A percentile compares a stretch with the other conserved stretches of the same genome.
These are phyloP conservation scores for Sciurus carolinensis DNA, from an alignment of 2,797 vertebrate species.

Conservation along the genomic window DNA sequence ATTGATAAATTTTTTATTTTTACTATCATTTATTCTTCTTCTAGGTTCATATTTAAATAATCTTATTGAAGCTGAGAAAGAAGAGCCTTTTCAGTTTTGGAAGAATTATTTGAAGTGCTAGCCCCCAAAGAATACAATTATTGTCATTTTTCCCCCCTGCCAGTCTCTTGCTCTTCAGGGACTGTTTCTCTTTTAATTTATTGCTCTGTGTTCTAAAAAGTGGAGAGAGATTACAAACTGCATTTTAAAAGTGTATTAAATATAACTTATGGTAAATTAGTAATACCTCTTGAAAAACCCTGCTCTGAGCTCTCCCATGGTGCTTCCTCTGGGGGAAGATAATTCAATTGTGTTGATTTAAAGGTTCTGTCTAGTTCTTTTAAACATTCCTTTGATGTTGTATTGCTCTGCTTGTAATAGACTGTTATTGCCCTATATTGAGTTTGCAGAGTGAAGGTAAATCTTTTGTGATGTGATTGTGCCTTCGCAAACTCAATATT, in stretches of 20 bases:
- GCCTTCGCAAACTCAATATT: slow-evolving; percentile 95
- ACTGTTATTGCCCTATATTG: slow-evolving; percentile 98
- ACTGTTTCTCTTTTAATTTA: slow-evolving; percentile 79
- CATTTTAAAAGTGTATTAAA: slow-evolving; percentile 86
- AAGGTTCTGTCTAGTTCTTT: slow-evolving; percentile 95
- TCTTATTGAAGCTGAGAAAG: neutral
- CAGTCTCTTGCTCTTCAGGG: slow-evolving; percentile 43
- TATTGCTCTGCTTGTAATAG: slow-evolving; percentile 94
- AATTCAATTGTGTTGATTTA: slow-evolving; percentile 95
- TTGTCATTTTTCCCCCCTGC: neutral
- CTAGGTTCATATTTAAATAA: slow-evolving; percentile 2
- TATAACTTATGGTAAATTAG: slow-evolving; percentile 89
- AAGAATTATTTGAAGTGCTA: slow-evolving; percentile 50
- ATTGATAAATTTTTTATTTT: slow-evolving; percentile 14
- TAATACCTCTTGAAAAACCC: slow-evolving; percentile 88
- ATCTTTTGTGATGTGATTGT: slow-evolving; percentile 98
- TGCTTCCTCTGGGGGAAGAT: slow-evolving; percentile 90
- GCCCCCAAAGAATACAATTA: neutral
- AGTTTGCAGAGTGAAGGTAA: slow-evolving; percentile 96
- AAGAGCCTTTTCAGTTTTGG: neutral
- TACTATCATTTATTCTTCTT: neutral
- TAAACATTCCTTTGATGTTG: slow-evolving; percentile 93
- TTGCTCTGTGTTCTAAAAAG: slow-evolving; percentile 78
- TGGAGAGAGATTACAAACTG: slow-evolving; percentile 77
- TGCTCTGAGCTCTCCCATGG: slow-evolving; percentile 88